Conservation (phyloP, 1,140 invertebrate genomes). For the Augochlora pura region DNA sequence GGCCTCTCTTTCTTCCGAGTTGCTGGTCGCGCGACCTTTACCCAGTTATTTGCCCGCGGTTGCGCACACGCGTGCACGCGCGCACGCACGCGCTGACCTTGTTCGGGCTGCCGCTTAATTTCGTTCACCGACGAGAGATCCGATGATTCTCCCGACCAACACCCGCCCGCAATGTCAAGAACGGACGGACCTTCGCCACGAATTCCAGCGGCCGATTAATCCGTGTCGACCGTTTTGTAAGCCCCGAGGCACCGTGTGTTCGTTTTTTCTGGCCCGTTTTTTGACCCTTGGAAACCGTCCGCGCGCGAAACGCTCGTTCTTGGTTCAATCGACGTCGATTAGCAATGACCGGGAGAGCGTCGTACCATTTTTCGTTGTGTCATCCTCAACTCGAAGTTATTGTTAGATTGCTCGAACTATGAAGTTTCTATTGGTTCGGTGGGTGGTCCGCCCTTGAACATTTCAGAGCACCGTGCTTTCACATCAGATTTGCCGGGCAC, state of each 20-base stretch:
- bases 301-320: no score
- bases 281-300: no score
- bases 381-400: no score
- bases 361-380: no score
- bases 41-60: constrained; percentile 13
- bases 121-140: constrained; percentile 26
- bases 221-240: background rate
- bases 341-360: no score
- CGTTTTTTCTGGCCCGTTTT: no score
- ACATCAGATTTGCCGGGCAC: no score
- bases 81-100: constrained; percentile 34
- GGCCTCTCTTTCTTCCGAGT: background rate
- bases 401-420: no score
- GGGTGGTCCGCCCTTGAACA: no score
- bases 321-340: no score
- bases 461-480: no score
- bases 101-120: constrained; percentile 35
- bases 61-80: background rate
- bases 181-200: constrained; percentile 7
- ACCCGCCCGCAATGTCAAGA: constrained; percentile 36
- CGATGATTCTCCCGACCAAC: background rate
- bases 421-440: no score
- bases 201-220: constrained; percentile 18
- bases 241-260: constrained; percentile 4
- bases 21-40: constrained; percentile 15